Conservation (phyloP, 1,140 invertebrate species). For the Holotrichia oblita region DNA sequence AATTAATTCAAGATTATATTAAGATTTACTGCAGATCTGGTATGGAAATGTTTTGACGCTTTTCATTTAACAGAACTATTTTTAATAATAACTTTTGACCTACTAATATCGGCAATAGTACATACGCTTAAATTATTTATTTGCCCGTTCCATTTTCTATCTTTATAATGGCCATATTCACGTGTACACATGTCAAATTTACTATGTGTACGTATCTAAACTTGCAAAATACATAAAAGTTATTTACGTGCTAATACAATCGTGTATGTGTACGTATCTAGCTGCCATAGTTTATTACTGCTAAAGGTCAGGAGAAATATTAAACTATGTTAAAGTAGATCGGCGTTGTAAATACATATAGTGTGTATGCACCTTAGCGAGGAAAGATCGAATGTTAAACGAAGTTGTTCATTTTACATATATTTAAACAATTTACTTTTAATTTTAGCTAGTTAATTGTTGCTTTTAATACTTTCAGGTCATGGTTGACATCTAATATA, state of each 20-base stretch:
- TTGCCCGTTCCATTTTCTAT: not conserved
- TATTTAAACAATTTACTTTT: too few relatives aligned
- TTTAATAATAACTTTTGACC: too few relatives aligned
- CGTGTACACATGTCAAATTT: not conserved
- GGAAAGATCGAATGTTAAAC: too few relatives aligned
- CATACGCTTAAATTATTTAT: not conserved
- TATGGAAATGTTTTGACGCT: not conserved
- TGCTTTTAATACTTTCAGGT: too few relatives aligned
- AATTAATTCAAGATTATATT: not conserved
- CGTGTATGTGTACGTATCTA: not conserved
- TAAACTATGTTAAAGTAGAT: not conserved
- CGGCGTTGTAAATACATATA: too few relatives aligned
- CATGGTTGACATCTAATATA: too few relatives aligned
- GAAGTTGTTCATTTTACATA: too few relatives aligned
- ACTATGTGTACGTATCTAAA: not conserved
- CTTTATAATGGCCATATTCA: not conserved
- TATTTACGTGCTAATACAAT: not conserved
- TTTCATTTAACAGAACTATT: too few relatives aligned
- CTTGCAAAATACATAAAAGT: not conserved
- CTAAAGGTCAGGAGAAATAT: conserved; percentile 8
- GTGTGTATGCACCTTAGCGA: too few relatives aligned
- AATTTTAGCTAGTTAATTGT: too few relatives aligned
- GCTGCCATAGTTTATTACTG: not conserved
- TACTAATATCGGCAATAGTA: too few relatives aligned
- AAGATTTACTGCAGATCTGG: not conserved